Evolutionary conservation across 2,113 vertebrate genomes (phyloP).

Genomic region (Mus pahari): DNA sequence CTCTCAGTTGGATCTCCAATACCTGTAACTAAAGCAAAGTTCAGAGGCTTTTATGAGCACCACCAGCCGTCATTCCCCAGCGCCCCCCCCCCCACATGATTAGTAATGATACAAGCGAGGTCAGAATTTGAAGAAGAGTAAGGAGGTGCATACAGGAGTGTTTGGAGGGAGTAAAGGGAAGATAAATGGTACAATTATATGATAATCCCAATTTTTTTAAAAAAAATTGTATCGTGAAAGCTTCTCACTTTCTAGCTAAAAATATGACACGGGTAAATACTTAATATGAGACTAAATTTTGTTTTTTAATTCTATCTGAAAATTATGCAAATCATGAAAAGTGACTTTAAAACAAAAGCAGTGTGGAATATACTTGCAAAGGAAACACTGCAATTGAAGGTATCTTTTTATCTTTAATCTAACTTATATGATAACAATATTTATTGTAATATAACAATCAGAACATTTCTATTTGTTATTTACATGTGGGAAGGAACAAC

Average conservation of each 20-base stretch:
- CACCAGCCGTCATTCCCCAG: background rate
- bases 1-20: background rate
- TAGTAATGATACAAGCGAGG: background rate
- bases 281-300: background rate
- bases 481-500: background rate
- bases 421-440: background rate
- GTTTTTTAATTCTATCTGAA: background rate
- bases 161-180: background rate
- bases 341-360: background rate
- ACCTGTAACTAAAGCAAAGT: background rate
- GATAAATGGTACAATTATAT: background rate
- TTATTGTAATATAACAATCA: background rate
- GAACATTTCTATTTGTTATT: background rate
- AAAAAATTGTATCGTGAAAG: background rate
- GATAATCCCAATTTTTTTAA: background rate
- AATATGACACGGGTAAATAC: background rate
- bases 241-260: background rate
- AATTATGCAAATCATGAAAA: background rate
- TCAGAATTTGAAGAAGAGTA: background rate
- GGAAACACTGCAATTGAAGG: background rate
- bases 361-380: background rate
- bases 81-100: background rate
- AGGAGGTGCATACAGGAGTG: background rate
- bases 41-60: background rate
- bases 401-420: background rate